Conservation (phyloP, 2,797 vertebrate genomes). For the Trichosurus vulpecula region DNA sequence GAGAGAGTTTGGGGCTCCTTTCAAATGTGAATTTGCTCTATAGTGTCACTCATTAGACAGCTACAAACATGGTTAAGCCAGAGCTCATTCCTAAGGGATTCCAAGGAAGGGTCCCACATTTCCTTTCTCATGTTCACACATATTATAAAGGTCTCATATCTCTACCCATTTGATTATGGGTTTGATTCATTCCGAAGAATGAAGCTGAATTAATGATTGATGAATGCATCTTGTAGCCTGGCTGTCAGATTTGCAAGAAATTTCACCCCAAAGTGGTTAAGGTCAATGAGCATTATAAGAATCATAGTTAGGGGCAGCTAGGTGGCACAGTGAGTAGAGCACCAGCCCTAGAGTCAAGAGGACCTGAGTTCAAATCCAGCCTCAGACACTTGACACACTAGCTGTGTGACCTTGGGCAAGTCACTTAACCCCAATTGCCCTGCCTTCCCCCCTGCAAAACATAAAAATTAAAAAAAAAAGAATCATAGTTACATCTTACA, state of each 20-base stretch:
- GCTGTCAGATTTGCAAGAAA: conserved; percentile 67
- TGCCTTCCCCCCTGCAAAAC: too few species aligned
- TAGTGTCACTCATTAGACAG: background rate
- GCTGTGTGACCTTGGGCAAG: too few species aligned
- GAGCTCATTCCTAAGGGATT: background rate
- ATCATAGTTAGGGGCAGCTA: too few species aligned
- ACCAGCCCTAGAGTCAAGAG: too few species aligned
- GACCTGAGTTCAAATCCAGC: too few species aligned
- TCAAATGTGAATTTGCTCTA: background rate
- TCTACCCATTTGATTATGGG: conserved; percentile 63
- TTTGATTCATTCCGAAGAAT: conserved; percentile 73
- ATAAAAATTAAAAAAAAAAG: too few species aligned
- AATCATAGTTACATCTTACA: background rate
- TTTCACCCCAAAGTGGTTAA: conserved; percentile 14
- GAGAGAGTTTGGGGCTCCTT: background rate
- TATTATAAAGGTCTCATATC: conserved; percentile 56
- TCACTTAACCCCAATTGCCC: too few species aligned
- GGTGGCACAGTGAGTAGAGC: too few species aligned
- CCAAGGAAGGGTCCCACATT: background rate
- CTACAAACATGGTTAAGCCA: background rate
- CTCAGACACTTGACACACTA: too few species aligned
- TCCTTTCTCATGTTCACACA: conserved; percentile 34
- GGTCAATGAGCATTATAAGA: background rate
- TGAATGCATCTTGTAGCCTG: conserved; percentile 64
- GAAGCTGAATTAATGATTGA: conserved; percentile 72